Base-by-base conservation (phyloP, 2,888 invertebrate species). In the Pollenia labialis region DNA sequence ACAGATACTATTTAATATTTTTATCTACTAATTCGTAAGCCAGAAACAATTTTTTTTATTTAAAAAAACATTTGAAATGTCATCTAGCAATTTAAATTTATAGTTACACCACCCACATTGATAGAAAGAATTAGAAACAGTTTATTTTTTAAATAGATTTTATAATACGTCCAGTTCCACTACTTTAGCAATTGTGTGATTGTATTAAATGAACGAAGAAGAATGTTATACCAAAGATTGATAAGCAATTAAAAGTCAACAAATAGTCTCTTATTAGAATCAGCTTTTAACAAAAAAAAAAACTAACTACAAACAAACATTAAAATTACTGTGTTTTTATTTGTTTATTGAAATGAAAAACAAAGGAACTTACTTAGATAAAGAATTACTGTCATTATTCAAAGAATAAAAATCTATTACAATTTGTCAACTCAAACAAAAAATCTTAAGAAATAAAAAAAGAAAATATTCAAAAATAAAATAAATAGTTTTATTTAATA, bases 141-240 rank as follows among this genome's bases (percentile, higher is more conserved):
- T 44, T 44, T 44, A 46, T 54, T 66, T 16, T 42, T 48, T 9
- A 50, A 64, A 64, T 81, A 85, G 76, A 76, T 64, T 75, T 80
- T 81, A 81, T 12, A 32, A 81, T 85, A 86, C 85, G 85, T 86
- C 85, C 85, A 82, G 74, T 86, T 86, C 69, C 74, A 75, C 52
- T 86, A 86, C 68, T 79, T 82, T 82, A 85, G 79, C 74, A 60
- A 71, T 56, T 58, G 75, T 68, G 32, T 52, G 16, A 60, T 69
- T 62, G 52, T 66, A 81, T 56, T 40, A 54, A 46, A 72, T 23
- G 52, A 68, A 48, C 16, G 46, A 84, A 50, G 46, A 85, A 81
- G 46, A 85, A 81, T 76, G 68, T 62, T 77, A 85, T 66, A 74
- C 68, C 82, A 86, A 86, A 75, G 82, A 86, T 82, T 79, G 48